Percentiles rank a stretch among this genome's conserved stretches.
Conservation (phyloP, 1,140 invertebrate species). For the Megalopta genalis region DNA sequence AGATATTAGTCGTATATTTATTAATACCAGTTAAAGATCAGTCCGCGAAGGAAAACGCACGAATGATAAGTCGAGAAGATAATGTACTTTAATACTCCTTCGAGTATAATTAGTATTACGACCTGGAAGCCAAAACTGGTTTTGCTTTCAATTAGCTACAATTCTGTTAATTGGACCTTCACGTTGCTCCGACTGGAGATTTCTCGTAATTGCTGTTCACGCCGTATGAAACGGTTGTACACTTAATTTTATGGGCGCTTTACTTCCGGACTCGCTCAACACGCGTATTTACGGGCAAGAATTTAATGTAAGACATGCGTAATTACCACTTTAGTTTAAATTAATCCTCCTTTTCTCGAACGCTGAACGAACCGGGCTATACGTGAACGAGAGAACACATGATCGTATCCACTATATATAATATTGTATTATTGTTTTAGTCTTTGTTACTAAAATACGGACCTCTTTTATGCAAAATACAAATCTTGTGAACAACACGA, state of each 20-base stretch:
- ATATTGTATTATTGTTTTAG: too few relatives aligned
- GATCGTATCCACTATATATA: too few relatives aligned
- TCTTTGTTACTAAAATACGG: too few relatives aligned
- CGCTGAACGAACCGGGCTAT: too few relatives aligned
- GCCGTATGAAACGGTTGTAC: constrained; percentile 18
- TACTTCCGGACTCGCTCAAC: neutral
- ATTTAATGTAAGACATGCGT: constrained; percentile 5
- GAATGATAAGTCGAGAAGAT: neutral
- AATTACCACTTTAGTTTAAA: constrained; percentile 13
- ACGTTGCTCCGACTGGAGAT: constrained; percentile 11
- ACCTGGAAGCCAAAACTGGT: constrained; percentile 34
- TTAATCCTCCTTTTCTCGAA: neutral
- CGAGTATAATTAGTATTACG: constrained; percentile 8
- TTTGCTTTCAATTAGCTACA: constrained; percentile 34
- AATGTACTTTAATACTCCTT: neutral
- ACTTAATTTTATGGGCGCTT: constrained; percentile 15
- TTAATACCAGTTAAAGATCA: neutral
- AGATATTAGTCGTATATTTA: neutral
- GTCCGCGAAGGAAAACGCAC: neutral
- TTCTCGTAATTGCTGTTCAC: constrained; percentile 6
- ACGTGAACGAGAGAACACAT: too few relatives aligned
- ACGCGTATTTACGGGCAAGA: neutral
- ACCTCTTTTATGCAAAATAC: too few relatives aligned
- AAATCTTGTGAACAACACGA: too few relatives aligned
- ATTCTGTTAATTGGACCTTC: constrained; percentile 17